Evolutionary conservation across 2,113 vertebrate genomes (phyloP), one percentile per base, ranked within the genome.

Genomic region (Hyla sarda): DNA sequence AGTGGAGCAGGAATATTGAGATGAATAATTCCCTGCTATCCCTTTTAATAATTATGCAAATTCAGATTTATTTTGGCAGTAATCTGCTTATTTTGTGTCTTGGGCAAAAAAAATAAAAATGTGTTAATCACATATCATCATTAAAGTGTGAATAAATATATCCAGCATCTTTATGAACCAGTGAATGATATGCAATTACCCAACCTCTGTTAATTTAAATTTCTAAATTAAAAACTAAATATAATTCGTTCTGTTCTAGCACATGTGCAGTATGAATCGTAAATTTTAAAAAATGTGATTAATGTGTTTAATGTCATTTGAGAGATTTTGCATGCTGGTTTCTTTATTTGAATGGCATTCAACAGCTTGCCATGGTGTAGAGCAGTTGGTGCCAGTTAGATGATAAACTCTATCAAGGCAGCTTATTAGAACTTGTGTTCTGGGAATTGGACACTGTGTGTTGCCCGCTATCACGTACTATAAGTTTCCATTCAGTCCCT

Each of bases 21-120:
- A 82, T 67, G 60, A 82, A 82, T 69, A 32, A 69, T 69, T 52
- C 41, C 41, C 79, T 30, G 60, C 79, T 45, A 82, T 58, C 71
- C 48, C 45, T 82, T 34, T 50, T 50, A 69, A 34, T 32, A 69
- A 82, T 69, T 82, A 69, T 82, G 60, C 80, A 82, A 82, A 82
- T 82, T 50, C 77, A 60, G 28, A 30, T 34, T 82, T 69, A 69
- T 71, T 82, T 67, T 82, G 62, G 79, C 60, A 82, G 58, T 82
- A 82, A 82, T 82, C 80, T 82, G 60, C 80, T 82, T 65, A 65
- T 82, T 82, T 67, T 82, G 58, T 69, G 17, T 82, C 79, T 67
- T 82, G 37, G 60, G 79, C 41, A 76, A 76, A 76, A 76, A 50
- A 82, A n/a, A n/a, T n/a, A n/a, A 65, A 82, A 82, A 82, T 65